Evolutionary conservation across 2,797 vertebrate species (phyloP), one percentile per base, ranked within the genome.

Genomic region (Phylloscopus collybita): DNA sequence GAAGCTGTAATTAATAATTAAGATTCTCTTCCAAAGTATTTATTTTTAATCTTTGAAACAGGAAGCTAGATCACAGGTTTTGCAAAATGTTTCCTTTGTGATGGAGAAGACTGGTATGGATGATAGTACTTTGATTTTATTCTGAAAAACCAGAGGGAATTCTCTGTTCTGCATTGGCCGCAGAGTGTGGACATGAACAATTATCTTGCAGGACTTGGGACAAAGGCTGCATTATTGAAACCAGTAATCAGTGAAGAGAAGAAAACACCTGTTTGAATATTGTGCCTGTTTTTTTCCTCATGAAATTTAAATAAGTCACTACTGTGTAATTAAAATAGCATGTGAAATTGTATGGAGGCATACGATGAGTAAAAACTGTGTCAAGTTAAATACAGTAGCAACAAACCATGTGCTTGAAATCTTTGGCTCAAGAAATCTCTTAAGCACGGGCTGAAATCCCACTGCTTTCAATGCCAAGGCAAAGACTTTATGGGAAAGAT

Each of bases 221-320:
- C 64, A 91, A 95, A 95, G 90, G 54, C 67, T 87, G 67, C 44
- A 85, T 93, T 92, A 87, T 13, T 95, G 93, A 96, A 96, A 96
- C 90, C 66, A 4, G 65, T 96, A 95, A 94, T 96, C 95, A 96
- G 86, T 65, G 80, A 91, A 90, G 64, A 92, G 87, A 81, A 70
- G 90, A 87, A 95, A 93, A 92, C 83, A 95, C 92, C 86, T 87
- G 67, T 94, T 90, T 71, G 92, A 94, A 86, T 91, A 87, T 85
- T 75, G 30, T 92, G 78, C 64, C 71, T 21, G 7, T 6, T 67
- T 92, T 95, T 92, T 95, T 51, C 40, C 92, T 95, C 69, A 90
- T 92, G 92, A 95, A 95, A 96, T 97, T 95, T 95, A 95, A 94
- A 96, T 94, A 94, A 93, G 86, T 85, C 89, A 78, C 95, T 96